Evolutionary conservation across 1,140 invertebrate species (phyloP), one percentile per base, ranked within the genome.

Genomic region (Marisa cornuarietis): DNA sequence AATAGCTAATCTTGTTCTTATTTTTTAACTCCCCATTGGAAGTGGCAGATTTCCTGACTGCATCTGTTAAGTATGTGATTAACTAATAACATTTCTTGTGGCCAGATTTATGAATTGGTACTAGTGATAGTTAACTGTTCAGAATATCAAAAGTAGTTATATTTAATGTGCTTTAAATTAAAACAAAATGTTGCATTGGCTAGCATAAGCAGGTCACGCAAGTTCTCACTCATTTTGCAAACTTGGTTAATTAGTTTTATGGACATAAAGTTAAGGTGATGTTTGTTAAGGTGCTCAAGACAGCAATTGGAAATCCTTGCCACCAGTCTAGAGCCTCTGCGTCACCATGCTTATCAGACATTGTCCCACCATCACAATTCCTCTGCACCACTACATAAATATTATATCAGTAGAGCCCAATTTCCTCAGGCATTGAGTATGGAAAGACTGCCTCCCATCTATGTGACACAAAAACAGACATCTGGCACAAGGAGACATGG

Each of bases 311-410:
- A 89, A 66, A 85, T 88, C 54, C 76, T 90, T 26, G 84, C 87
- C 62, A 89, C 89, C 16, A 87, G 84, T 24, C 71, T 90, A 63
- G 89, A 90, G 80, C 89, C 89, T 51, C 79, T 90, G 5, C 85
- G 83, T 76, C 89, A 90, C 76, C 76, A 88, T 76, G 89, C 89
- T 76, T 88, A 87, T 77, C 79, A 82, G 22, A 83, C 85, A 14
- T 83, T 84, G 8, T 82, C 85, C 14, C 81, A 80, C 69, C 58
- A 83, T 7, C 74, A 82, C 7, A 88, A 89, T 74, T 86, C 87
- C 16, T 83, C 84, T 11, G 79, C 84, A 52, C 79, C 85, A 16
- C 83, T 87, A 58, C 54, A 58, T 1, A 58, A 58, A 18, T 18
- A 58, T 11, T 58, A 18, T 9, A 58, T 58, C 54, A 58, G 9